A percentile compares a stretch with the other conserved stretches of the same genome.
These are phyloP conservation scores for Ernsta delagoae DNA, from an alignment of 2,888 invertebrate species.

Conservation along the genomic window DNA sequence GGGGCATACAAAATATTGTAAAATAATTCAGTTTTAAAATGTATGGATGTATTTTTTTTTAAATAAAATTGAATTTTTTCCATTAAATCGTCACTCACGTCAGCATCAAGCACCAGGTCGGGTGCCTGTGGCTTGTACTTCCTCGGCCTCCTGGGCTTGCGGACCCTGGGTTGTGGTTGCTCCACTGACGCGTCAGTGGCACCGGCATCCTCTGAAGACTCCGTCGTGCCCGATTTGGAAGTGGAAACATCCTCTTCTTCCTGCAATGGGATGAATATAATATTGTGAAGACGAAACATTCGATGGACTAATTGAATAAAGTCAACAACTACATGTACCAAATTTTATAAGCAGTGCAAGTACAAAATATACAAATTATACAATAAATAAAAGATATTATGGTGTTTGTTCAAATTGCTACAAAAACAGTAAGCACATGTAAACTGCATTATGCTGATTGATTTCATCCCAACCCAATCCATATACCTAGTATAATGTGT, in stretches of 20 bases:
- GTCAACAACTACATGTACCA: too few species aligned
- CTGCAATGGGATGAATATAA: background rate
- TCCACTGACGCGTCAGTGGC: constrained; percentile 48
- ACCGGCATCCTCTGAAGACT: constrained; percentile 55
- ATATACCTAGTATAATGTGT: too few species aligned
- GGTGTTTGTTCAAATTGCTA: too few species aligned
- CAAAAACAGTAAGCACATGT: too few species aligned
- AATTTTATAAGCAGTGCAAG: too few species aligned
- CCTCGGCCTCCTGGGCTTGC: constrained; percentile 70
- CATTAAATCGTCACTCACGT: constrained; percentile 55
- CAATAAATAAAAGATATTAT: too few species aligned
- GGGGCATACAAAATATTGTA: too few species aligned
- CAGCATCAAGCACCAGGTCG: constrained; percentile 75
- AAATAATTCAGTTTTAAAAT: too few species aligned
- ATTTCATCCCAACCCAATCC: too few species aligned
- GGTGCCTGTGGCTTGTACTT: constrained; percentile 71
- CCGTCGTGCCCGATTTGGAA: constrained; percentile 60
- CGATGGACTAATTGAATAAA: too few species aligned
- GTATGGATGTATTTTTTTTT: constrained; percentile 60
- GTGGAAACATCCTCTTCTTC: constrained; percentile 75
- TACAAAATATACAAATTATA: too few species aligned
- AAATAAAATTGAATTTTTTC: background rate
- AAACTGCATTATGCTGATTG: background rate
- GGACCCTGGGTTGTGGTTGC: constrained; percentile 46
- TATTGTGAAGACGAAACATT: too few species aligned